phyloP scores from a whole-genome alignment of 2,797 vertebrate species.

The Arrhamphus sclerolepis region DNA sequence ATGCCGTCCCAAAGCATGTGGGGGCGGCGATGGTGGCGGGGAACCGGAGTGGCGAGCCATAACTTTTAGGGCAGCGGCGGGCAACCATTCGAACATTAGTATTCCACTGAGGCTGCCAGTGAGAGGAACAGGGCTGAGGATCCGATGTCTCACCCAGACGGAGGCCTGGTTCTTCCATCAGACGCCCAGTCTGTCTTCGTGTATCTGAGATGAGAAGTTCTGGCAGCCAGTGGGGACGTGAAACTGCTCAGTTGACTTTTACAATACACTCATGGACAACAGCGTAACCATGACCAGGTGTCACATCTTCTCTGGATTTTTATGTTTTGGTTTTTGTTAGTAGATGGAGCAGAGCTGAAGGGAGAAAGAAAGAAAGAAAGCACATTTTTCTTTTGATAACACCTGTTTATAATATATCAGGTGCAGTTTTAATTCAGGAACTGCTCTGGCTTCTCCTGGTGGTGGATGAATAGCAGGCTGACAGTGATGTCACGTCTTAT shows the following conservation, averaged over 20 bases:
- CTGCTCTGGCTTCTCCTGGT: constrained; percentile 23
- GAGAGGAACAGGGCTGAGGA: constrained; percentile 54
- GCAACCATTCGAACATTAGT: constrained; percentile 74
- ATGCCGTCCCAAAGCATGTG: constrained; percentile 50
- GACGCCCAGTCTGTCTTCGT: constrained; percentile 27
- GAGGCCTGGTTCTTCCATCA: constrained; percentile 48
- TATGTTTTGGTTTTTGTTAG: too few species aligned
- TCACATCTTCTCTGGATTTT: too few species aligned
- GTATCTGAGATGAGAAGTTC: constrained; percentile 32
- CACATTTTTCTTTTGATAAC: not conserved
- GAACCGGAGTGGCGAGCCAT: constrained; percentile 50
- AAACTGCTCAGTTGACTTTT: constrained; percentile 6
- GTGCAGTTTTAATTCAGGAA: constrained; percentile 18
- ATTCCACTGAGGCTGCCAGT: constrained; percentile 68
- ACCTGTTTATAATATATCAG: constrained; percentile 15
- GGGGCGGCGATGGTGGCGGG: constrained; percentile 5
- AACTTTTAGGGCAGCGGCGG: constrained; percentile 62
- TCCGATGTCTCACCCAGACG: constrained; percentile 46
- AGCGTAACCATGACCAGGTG: too few species aligned
- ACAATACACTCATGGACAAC: too few species aligned
- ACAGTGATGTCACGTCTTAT: constrained; percentile 70
- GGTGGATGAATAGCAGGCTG: constrained; percentile 45
- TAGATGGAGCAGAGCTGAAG: not conserved
- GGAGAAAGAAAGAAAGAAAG: too few species aligned
- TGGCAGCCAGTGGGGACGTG: constrained; percentile 2